These are phyloP conservation scores for Dasysyrphus tricinctus DNA, from an alignment of 2,888 invertebrate species.

Conservation along the genomic window DNA sequence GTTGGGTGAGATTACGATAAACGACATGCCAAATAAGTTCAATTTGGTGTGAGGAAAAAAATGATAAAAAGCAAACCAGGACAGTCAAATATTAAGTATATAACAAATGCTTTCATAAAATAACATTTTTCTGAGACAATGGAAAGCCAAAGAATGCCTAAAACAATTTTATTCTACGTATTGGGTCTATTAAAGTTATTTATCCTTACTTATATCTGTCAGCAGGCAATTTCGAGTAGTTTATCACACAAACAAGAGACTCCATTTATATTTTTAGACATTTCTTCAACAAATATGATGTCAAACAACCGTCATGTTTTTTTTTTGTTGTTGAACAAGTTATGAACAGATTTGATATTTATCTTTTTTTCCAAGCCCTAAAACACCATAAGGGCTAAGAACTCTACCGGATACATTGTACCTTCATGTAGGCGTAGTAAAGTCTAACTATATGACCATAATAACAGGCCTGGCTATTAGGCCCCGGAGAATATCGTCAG, in stretches of 20 bases:
- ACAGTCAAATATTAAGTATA: no score
- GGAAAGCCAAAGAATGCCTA: constrained; percentile 10
- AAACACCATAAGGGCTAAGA: constrained; percentile 12
- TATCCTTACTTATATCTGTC: constrained; percentile 49
- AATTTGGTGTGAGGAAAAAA: not conserved
- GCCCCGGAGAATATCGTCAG: constrained; percentile 62
- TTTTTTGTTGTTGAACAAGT: constrained; percentile 36
- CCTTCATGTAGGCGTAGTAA: not conserved
- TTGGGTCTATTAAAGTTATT: constrained; percentile 50
- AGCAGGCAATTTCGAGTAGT: constrained; percentile 37
- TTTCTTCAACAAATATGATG: constrained; percentile 12
- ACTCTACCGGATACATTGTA: constrained; percentile 26
- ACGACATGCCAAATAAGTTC: constrained; percentile 15
- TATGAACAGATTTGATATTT: constrained; percentile 74
- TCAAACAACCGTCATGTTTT: constrained; percentile 41
- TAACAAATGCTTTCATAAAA: not conserved
- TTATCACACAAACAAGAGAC: constrained; percentile 8
- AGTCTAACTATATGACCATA: constrained; percentile 62
- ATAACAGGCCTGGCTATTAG: constrained; percentile 61
- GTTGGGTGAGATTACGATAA: not conserved
- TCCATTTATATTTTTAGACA: constrained; percentile 17
- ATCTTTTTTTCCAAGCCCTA: constrained; percentile 47
- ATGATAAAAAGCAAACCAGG: not conserved
- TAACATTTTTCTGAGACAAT: not conserved
- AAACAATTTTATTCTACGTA: constrained; percentile 10